Evolutionary conservation across 2,797 vertebrate species (phyloP), one percentile per base, ranked within the genome.

Genomic region (Coreius guichenoti): DNA sequence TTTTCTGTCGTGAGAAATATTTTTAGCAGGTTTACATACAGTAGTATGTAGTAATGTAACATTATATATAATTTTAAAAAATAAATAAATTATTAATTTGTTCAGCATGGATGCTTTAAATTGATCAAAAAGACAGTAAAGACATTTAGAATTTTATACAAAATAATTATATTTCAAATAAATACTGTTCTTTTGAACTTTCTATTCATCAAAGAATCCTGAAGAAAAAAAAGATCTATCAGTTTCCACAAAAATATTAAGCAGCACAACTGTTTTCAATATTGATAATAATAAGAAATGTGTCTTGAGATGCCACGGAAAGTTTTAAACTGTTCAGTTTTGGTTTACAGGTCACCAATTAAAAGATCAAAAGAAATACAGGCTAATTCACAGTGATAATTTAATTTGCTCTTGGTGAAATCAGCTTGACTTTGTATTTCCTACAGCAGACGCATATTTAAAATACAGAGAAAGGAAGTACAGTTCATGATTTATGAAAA

Each of bases 401-500:
- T 65, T 65, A 0, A 63, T 47, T 23, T 33, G 21, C n/a, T 65
- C 31, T 58, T 39, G 26, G 31, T 58, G 21, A 58, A 77, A 58
- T 77, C 16, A 77, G 51, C 39, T 33, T 47, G 33, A 58, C 75
- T 75, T 51, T 77, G 33, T 11, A 23, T 31, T 79, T 47, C 77
- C 58, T 47, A 11, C n/a, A 65, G 61, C 26, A 49, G 61, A 67
- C 0, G 13, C 19, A 31, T 45, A 72, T 65, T 65, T 82, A 61
- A 19, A 47, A 74, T 49, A 76, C 33, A 31, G 17, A 67, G 31
- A 67, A 51, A 63, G 47, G 13, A 49, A 47, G 8, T 49, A 26
- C 39, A 75, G 31, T 67, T 65, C 8, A 75, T 82, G 19, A 74
- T 65, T 83, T 83, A 75, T 83, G 31, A 75, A 75, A 26, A 83